Percentiles rank a stretch among this genome's conserved stretches.
Evolutionary conservation across 2,888 invertebrate species (phyloP).

Genomic region (Yponomeuta cagnagella): DNA sequence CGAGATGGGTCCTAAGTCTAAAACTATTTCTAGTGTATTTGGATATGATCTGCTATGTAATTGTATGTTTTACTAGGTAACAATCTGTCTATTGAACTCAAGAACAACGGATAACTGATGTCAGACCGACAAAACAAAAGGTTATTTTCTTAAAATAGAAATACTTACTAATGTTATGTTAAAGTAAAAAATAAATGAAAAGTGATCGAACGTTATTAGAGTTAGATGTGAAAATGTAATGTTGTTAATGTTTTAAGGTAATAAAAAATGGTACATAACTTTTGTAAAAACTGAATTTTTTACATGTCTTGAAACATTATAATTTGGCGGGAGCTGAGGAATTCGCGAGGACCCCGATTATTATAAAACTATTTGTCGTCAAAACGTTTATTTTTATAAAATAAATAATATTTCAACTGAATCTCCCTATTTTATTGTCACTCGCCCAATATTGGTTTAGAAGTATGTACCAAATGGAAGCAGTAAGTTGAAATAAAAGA

Average conservation of each 20-base stretch:
- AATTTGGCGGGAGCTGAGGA: conserved; percentile 56
- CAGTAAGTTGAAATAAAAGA: background rate
- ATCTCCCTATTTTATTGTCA: conserved; percentile 22
- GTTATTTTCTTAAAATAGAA: conserved; percentile 59
- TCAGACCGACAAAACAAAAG: conserved; percentile 26
- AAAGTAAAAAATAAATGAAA: conserved; percentile 41
- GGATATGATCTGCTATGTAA: background rate
- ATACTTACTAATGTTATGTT: conserved; percentile 43
- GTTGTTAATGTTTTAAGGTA: conserved; percentile 79
- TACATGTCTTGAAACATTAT: conserved; percentile 84
- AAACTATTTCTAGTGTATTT: conserved; percentile 3
- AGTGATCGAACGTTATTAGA: conserved; percentile 74
- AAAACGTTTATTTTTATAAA: conserved; percentile 78
- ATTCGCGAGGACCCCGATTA: conserved; percentile 73
- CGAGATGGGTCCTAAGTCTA: background rate
- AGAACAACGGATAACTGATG: background rate
- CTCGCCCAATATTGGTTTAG: background rate
- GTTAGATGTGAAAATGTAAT: conserved; percentile 74
- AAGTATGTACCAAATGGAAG: too few species aligned
- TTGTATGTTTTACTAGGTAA: background rate
- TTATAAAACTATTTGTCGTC: conserved; percentile 75
- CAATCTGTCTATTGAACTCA: background rate
- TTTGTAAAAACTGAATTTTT: conserved; percentile 81
- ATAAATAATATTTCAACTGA: conserved; percentile 71
- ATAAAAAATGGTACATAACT: conserved; percentile 66